Evolutionary conservation across 1,140 invertebrate genomes (phyloP).

Genomic region (Goniozus legneri): DNA sequence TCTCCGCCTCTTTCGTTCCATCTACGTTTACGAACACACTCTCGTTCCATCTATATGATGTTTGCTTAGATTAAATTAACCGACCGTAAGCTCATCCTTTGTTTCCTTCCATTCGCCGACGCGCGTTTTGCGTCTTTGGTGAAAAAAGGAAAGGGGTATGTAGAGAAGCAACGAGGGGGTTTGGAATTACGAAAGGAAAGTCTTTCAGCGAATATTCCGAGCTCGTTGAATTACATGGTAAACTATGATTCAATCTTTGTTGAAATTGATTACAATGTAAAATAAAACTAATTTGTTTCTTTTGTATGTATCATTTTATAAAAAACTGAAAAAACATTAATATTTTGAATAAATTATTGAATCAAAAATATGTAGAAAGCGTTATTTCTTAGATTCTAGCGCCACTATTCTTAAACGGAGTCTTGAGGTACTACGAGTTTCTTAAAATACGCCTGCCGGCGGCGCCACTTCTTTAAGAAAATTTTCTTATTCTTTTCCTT

Average conservation of each 20-base stretch:
- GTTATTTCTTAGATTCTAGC: conserved; percentile 20
- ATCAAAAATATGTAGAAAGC: too few species aligned
- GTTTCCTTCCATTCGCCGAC: too few species aligned
- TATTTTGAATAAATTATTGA: neutral
- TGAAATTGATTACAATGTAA: too few species aligned
- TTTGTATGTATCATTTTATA: neutral
- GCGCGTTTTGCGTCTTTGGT: too few species aligned
- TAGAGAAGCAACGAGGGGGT: too few species aligned
- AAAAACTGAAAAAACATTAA: too few species aligned
- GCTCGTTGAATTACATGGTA: too few species aligned
- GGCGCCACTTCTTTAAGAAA: conserved; percentile 50
- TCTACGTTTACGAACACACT: conserved; percentile 23
- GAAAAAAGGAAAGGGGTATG: too few species aligned
- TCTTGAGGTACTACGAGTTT: conserved; percentile 30
- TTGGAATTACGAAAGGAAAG: too few species aligned
- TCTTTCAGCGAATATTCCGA: too few species aligned
- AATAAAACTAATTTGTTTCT: neutral
- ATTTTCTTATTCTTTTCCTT: conserved; percentile 44
- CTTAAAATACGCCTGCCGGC: conserved; percentile 40
- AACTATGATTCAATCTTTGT: too few species aligned
- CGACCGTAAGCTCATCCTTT: conserved; percentile 41
- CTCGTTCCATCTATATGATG: conserved; percentile 46
- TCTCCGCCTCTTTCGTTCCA: conserved; percentile 18
- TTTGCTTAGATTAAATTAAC: conserved; percentile 55
- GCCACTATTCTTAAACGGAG: conserved; percentile 35